phyloP scores from a whole-genome alignment of 2,888 invertebrate species.

The Pristionchus fissidentatus region DNA sequence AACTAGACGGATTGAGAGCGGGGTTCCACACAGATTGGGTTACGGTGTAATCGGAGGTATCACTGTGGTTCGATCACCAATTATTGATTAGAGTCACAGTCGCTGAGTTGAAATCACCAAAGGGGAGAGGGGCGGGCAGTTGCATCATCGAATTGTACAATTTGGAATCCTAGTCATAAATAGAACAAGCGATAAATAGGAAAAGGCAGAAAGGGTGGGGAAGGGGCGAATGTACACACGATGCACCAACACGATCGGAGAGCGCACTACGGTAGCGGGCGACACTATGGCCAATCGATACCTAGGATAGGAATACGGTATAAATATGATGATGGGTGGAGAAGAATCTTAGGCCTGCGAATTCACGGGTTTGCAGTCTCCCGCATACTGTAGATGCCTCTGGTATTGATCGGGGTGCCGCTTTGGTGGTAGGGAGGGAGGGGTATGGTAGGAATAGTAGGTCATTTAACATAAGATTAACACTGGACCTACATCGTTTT shows the following conservation, averaged over 20 bases:
- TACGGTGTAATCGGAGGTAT: slow-evolving; percentile 33
- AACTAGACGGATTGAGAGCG: not conserved
- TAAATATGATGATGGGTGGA: too few species aligned
- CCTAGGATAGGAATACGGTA: slow-evolving; percentile 17
- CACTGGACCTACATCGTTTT: not conserved
- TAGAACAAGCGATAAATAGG: not conserved
- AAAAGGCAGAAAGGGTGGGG: not conserved
- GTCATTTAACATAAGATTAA: too few species aligned
- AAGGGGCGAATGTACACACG: slow-evolving; percentile 16
- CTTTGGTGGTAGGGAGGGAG: not conserved
- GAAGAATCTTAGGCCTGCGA: slow-evolving; percentile 2
- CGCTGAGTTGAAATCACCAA: slow-evolving; percentile 36
- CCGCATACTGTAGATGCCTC: slow-evolving; percentile 44
- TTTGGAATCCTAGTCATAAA: not conserved
- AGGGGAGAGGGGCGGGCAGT: not conserved
- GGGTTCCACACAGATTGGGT: not conserved
- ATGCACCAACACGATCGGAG: not conserved
- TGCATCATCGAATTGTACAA: not conserved
- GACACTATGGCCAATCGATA: slow-evolving; percentile 26
- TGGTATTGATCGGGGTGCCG: not conserved
- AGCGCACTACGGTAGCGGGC: slow-evolving; percentile 44
- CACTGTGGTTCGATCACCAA: slow-evolving; percentile 33
- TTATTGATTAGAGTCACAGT: slow-evolving; percentile 40
- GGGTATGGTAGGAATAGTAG: not conserved
- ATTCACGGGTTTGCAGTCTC: slow-evolving; percentile 42